Percentiles rank a stretch among this genome's conserved stretches.
Conservation (phyloP, 2,797 vertebrate genomes). For the Clarias pachynema region DNA sequence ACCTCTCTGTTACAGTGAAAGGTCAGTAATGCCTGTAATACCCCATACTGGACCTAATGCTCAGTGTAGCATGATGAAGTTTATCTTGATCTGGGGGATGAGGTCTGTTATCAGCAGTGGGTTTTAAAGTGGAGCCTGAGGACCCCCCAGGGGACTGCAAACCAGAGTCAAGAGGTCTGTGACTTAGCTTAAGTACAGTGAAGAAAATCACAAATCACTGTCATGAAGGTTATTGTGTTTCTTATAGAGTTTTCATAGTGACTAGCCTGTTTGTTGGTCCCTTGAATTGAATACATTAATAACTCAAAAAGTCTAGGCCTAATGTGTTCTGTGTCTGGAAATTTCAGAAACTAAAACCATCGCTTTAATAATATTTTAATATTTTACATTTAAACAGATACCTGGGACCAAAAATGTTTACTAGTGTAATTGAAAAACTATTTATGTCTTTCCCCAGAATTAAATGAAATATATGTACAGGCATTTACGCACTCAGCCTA, state of each 20-base stretch:
- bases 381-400: neutral
- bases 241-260: neutral
- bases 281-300: neutral
- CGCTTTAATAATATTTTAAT: neutral
- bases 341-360: neutral
- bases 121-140: neutral
- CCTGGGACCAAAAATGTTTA: neutral
- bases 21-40: conserved; percentile 10
- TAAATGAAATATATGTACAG: neutral
- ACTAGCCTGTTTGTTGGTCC: neutral
- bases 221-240: neutral
- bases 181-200: neutral
- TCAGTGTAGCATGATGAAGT: neutral
- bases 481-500: neutral
- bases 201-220: neutral
- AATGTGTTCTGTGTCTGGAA: neutral
- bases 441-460: neutral
- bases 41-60: neutral
- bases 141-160: neutral
- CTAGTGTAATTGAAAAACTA: neutral
- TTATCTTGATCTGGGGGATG: neutral
- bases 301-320: neutral
- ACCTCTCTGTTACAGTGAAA: conserved; percentile 11
- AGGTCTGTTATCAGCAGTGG: neutral
- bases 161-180: neutral